Conservation (phyloP, 2,888 invertebrate species). For the Drosophila neotestacea region DNA sequence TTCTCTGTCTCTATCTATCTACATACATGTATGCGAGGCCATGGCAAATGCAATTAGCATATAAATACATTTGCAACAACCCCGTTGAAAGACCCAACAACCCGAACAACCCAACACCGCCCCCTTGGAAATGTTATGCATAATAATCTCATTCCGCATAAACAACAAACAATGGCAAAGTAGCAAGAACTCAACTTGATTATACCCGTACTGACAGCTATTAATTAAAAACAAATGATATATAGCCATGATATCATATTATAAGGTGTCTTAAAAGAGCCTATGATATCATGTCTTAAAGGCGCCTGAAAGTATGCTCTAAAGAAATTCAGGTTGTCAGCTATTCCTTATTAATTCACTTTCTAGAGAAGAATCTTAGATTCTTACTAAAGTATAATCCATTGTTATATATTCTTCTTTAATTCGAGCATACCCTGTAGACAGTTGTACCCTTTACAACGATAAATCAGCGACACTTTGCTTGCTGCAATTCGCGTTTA, state of each 20-base stretch:
- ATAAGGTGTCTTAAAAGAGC: conserved; percentile 6
- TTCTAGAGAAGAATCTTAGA: neutral
- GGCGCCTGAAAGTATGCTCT: conserved; percentile 7
- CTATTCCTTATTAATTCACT: too few species aligned
- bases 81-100: conserved; percentile 32
- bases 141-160: conserved; percentile 36
- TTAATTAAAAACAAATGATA: conserved; percentile 1
- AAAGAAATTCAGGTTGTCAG: neutral
- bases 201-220: conserved; percentile 25
- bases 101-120: conserved; percentile 6
- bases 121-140: conserved; percentile 36
- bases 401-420: too few species aligned
- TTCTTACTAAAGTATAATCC: neutral
- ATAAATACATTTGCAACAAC: conserved; percentile 69
- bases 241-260: neutral
- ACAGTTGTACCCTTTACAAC: conserved; percentile 2
- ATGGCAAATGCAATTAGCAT: conserved; percentile 69
- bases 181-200: conserved; percentile 23
- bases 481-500: conserved; percentile 58
- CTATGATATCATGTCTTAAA: conserved; percentile 1
- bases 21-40: conserved; percentile 26
- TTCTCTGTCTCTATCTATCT: conserved; percentile 3
- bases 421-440: conserved; percentile 1
- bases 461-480: conserved; percentile 30
- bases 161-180: conserved; percentile 9